These are phyloP conservation scores for Megalopta genalis DNA, from an alignment of 1,140 invertebrate genomes.

Conservation along the genomic window DNA sequence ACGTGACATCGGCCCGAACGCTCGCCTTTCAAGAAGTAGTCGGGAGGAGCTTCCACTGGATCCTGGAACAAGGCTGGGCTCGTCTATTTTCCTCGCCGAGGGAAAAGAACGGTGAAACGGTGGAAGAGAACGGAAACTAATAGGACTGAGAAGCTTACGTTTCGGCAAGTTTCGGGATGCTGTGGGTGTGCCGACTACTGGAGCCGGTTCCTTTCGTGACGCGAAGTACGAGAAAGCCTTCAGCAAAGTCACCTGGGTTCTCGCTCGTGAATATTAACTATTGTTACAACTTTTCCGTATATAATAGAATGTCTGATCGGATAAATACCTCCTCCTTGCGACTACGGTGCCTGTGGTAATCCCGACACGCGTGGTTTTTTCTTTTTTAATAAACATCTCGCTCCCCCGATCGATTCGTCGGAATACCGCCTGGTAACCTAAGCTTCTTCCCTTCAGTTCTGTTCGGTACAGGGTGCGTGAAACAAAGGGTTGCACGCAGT, in stretches of 20 bases:
- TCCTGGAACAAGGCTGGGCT: background rate
- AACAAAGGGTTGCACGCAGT: too few relatives aligned
- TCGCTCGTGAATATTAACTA: constrained; percentile 41
- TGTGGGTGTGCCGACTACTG: background rate
- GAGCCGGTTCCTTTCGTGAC: background rate
- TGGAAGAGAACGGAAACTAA: background rate
- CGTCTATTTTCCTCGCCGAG: constrained; percentile 18
- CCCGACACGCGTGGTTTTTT: background rate
- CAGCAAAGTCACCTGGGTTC: background rate
- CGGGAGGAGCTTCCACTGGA: background rate
- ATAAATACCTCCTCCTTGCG: constrained; percentile 6
- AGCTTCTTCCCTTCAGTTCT: too few relatives aligned
- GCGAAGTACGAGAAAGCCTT: constrained; percentile 4
- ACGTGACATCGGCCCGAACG: constrained; percentile 21
- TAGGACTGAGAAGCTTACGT: constrained; percentile 34
- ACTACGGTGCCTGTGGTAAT: background rate
- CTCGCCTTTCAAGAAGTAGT: constrained; percentile 12
- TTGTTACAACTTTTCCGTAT: constrained; percentile 15
- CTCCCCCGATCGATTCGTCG: background rate
- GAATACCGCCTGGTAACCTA: background rate
- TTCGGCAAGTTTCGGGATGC: constrained; percentile 24
- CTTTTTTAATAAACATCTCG: background rate
- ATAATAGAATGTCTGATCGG: constrained; percentile 9
- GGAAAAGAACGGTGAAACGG: background rate
- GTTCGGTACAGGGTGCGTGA: too few relatives aligned